Conservation (phyloP, 2,113 vertebrate species). For the Antechinus flavipes region DNA sequence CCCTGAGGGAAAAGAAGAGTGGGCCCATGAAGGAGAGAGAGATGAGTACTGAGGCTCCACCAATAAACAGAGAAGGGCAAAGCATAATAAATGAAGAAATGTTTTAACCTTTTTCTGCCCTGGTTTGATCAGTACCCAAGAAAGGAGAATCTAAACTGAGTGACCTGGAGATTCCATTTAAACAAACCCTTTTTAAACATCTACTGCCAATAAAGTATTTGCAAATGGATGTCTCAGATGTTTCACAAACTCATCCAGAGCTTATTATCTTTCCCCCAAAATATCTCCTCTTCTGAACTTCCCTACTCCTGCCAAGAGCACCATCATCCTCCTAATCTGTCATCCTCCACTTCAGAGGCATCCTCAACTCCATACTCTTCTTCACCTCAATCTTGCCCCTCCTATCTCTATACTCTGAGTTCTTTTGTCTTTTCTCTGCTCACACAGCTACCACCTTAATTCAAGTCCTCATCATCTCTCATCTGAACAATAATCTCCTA, state of each 20-base stretch:
- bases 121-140: not conserved
- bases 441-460: not conserved
- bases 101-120: not conserved
- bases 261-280: not conserved
- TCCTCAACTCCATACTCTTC: not conserved
- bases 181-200: not conserved
- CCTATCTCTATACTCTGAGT: not conserved
- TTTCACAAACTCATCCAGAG: not conserved
- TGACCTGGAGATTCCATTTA: slow-evolving; percentile 2
- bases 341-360: not conserved
- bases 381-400: not conserved
- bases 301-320: not conserved
- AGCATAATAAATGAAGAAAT: not conserved
- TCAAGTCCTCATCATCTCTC: not conserved
- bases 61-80: not conserved
- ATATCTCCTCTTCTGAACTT: not conserved
- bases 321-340: not conserved
- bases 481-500: not conserved
- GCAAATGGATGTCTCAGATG: not conserved
- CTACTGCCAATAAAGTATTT: not conserved
- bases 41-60: not conserved
- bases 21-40: not conserved
- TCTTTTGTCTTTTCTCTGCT: not conserved
- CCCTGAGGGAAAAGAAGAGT: not conserved
- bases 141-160: not conserved